These are phyloP conservation scores for Poecilia latipinna DNA, from an alignment of 2,113 vertebrate genomes.

Conservation along the genomic window DNA sequence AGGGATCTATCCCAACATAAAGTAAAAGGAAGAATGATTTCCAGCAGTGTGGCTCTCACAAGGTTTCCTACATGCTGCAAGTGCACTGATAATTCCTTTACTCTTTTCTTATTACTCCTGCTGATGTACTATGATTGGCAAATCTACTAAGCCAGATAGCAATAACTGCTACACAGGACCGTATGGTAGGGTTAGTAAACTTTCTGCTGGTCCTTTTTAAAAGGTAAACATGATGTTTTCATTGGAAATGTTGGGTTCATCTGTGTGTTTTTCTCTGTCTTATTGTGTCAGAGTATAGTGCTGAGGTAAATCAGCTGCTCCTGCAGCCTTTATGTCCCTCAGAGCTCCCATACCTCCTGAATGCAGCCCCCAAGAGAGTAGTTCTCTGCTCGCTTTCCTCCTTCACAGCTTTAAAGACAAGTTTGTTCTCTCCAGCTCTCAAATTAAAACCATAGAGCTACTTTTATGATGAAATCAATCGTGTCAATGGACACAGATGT, in stretches of 20 bases:
- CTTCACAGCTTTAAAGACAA: conserved; percentile 15
- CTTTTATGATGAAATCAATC: not conserved
- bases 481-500: not conserved
- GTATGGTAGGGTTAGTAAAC: not conserved
- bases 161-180: not conserved
- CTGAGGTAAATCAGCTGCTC: conserved; percentile 45
- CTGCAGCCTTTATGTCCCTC: conserved; percentile 35
- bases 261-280: conserved; percentile 20
- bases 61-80: conserved; percentile 21
- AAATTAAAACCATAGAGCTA: conserved; percentile 1
- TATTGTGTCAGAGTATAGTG: conserved; percentile 22
- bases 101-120: conserved; percentile 22
- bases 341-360: conserved; percentile 18
- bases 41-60: conserved; percentile 3
- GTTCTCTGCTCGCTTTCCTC: conserved; percentile 29
- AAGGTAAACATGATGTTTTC: not conserved
- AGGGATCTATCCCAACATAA: conserved; percentile 31
- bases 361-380: conserved; percentile 23
- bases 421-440: conserved; percentile 19
- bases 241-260: conserved; percentile 1
- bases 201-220: not conserved
- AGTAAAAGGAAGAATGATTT: conserved; percentile 26
- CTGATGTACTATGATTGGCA: conserved; percentile 17
- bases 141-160: not conserved
- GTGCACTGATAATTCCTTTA: conserved; percentile 37